Conservation (phyloP, 2,888 invertebrate species). For the Anaspis maculata region DNA sequence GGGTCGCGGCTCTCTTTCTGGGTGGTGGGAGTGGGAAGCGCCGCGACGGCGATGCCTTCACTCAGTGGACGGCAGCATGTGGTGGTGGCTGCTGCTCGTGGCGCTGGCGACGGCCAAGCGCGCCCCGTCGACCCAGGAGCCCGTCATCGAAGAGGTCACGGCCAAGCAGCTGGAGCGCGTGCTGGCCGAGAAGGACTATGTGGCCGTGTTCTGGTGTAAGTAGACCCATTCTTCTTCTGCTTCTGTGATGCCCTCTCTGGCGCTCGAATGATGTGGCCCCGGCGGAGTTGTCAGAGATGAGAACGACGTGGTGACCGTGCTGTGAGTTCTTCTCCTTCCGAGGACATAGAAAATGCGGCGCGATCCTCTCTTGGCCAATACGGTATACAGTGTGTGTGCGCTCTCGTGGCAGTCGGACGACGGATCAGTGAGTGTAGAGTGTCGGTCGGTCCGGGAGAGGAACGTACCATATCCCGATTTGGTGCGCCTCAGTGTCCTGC, state of each 20-base stretch:
- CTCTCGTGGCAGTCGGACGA: constrained; percentile 15
- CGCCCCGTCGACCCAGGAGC: constrained; percentile 43
- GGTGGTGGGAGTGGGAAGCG: too few relatives aligned
- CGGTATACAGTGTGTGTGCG: too few relatives aligned
- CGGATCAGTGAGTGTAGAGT: constrained; percentile 29
- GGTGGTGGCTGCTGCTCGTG: constrained; percentile 49
- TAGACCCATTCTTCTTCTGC: constrained; percentile 33
- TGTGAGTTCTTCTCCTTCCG: neutral
- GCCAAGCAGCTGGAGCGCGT: constrained; percentile 86
- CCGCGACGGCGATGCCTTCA: constrained; percentile 30
- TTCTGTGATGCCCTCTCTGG: neutral
- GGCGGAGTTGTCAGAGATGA: too few relatives aligned
- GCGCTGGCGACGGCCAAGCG: constrained; percentile 43
- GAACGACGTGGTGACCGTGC: too few relatives aligned
- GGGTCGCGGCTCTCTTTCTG: too few relatives aligned
- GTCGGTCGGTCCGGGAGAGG: constrained; percentile 25
- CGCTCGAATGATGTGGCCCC: neutral
- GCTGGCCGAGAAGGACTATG: constrained; percentile 85
- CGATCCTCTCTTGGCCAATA: too few relatives aligned
- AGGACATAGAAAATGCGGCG: too few relatives aligned
- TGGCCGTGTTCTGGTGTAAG: constrained; percentile 96
- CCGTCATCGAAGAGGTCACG: constrained; percentile 89
- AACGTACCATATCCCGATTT: constrained; percentile 39
- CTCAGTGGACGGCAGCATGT: constrained; percentile 42
- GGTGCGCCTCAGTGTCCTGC: constrained; percentile 29